Evolutionary conservation across 2,113 vertebrate genomes (phyloP).

Genomic region (Trogon surrucura): DNA sequence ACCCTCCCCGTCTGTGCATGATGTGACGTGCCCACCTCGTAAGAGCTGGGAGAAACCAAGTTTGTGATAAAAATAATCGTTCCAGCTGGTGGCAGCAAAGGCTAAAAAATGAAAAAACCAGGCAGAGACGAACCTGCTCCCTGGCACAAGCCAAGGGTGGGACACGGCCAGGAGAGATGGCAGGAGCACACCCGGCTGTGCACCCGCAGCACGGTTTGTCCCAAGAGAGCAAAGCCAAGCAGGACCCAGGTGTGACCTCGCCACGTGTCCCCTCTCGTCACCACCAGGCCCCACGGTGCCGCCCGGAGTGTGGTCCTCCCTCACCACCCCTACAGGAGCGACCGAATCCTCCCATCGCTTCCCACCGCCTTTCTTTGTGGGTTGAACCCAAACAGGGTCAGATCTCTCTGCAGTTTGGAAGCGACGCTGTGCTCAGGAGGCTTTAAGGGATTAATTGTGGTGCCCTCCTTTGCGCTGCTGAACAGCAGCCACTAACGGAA

Average conservation of each 20-base stretch:
- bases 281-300: rapidly evolving
- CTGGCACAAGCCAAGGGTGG: rapidly evolving
- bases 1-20: no score
- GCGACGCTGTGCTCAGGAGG: background rate
- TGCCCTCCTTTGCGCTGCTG: background rate
- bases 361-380: rapidly evolving
- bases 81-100: constrained; percentile 33
- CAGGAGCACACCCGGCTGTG: no score
- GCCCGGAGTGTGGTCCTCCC: background rate
- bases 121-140: background rate
- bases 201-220: rapidly evolving
- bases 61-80: background rate
- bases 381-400: no score
- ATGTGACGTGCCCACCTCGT: rapidly evolving
- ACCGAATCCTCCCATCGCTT: background rate
- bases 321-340: rapidly evolving
- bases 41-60: background rate
- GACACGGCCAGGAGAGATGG: background rate
- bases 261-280: rapidly evolving
- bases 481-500: rapidly evolving
- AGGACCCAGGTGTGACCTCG: rapidly evolving
- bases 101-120: background rate
- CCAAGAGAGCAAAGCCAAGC: background rate
- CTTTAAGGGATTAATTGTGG: background rate
- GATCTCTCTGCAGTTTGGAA: rapidly evolving